Percentiles rank a stretch among this genome's conserved stretches.
Conservation (phyloP, 1,140 invertebrate genomes). For the Dendroctonus valens region DNA sequence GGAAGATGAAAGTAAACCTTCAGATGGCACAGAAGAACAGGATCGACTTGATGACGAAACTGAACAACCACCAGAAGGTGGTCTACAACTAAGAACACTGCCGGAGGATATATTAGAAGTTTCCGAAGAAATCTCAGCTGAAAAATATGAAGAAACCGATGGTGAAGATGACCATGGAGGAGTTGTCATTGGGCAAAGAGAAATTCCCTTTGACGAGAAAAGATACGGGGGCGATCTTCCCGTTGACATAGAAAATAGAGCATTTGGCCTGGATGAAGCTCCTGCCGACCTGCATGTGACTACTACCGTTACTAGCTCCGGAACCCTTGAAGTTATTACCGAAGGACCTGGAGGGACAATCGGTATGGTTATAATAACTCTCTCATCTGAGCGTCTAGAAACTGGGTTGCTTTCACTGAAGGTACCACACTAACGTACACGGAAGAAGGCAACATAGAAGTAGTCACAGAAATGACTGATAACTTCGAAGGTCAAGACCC, state of each 20-base stretch:
- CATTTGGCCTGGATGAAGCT: slow-evolving; percentile 26
- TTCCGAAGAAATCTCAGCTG: background rate
- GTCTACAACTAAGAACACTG: too few relatives aligned
- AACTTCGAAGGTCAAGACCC: background rate
- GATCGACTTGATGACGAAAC: too few relatives aligned
- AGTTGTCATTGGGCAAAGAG: background rate
- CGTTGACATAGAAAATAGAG: slow-evolving; percentile 31
- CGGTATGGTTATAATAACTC: background rate
- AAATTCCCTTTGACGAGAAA: slow-evolving; percentile 19
- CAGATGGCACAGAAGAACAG: too few relatives aligned
- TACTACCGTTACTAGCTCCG: slow-evolving; percentile 40
- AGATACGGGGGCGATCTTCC: slow-evolving; percentile 27
- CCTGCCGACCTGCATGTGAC: slow-evolving; percentile 38
- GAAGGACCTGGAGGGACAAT: slow-evolving; percentile 40
- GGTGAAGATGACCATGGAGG: too few relatives aligned
- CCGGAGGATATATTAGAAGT: too few relatives aligned
- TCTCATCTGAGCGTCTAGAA: background rate
- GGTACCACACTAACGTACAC: slow-evolving; percentile 41
- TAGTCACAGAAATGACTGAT: slow-evolving; percentile 28
- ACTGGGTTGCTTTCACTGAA: slow-evolving; percentile 10
- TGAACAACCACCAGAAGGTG: too few relatives aligned
- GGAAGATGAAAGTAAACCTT: too few relatives aligned
- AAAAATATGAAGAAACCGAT: slow-evolving; percentile 3
- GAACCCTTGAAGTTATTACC: slow-evolving; percentile 44
- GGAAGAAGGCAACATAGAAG: slow-evolving; percentile 42